These are phyloP conservation scores for Alethe castanea DNA, from an alignment of 2,113 vertebrate species.

Conservation along the genomic window DNA sequence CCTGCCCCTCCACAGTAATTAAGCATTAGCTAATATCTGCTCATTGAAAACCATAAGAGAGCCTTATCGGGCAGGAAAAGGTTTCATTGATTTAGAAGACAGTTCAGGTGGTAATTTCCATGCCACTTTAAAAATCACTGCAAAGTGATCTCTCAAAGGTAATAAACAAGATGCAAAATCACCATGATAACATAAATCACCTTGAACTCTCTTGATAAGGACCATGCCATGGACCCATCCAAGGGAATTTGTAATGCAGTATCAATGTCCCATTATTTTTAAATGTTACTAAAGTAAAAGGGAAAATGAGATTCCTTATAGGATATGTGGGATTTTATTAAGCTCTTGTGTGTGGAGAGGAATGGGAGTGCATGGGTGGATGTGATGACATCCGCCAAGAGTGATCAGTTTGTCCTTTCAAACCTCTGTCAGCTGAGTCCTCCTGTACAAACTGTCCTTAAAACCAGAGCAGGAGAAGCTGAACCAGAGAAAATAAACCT, in stretches of 20 bases:
- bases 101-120: constrained; percentile 50
- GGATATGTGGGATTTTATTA: neutral
- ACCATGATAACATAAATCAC: constrained; percentile 52
- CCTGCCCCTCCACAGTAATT: constrained; percentile 38
- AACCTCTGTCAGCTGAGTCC: neutral
- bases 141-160: constrained; percentile 60
- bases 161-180: constrained; percentile 71
- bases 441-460: neutral
- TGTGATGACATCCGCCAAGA: neutral
- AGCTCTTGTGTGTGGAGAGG: neutral
- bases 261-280: constrained; percentile 42
- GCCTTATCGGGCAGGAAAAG: constrained; percentile 32
- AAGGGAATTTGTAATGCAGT: constrained; percentile 11
- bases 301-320: neutral
- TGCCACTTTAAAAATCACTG: constrained; percentile 53
- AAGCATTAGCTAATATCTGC: constrained; percentile 53
- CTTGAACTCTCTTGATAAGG: neutral
- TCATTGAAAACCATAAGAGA: constrained; percentile 29
- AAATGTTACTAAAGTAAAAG: constrained; percentile 23
- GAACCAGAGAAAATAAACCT: neutral
- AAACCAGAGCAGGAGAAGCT: neutral
- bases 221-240: neutral
- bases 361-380: neutral
- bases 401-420: neutral
- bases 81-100: constrained; percentile 60